These are phyloP conservation scores for Neosilurus mollespiculum DNA, from an alignment of 2,797 vertebrate species.

Conservation along the genomic window DNA sequence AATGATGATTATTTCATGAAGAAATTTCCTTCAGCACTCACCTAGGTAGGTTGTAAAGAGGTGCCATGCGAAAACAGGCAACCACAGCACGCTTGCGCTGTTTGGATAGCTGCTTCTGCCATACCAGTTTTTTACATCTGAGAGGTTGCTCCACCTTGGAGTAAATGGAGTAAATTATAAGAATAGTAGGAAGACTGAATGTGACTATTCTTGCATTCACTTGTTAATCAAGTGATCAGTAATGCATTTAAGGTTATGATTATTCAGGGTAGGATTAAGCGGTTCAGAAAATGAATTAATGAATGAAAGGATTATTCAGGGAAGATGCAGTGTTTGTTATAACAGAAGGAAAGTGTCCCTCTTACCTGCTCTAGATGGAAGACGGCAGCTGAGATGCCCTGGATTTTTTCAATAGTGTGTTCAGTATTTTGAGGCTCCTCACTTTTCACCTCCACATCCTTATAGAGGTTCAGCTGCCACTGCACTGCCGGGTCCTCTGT, in stretches of 20 bases:
- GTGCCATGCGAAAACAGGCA: slow-evolving; percentile 98
- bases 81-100: slow-evolving; percentile 97
- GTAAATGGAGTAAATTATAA: not conserved
- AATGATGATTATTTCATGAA: slow-evolving; percentile 10
- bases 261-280: too few species aligned
- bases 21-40: slow-evolving; percentile 56
- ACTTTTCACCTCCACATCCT: slow-evolving; percentile 82
- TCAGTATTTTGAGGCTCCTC: slow-evolving; percentile 83
- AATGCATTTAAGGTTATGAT: too few species aligned
- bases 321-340: not conserved
- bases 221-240: not conserved
- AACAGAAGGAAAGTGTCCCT: not conserved
- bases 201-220: not conserved
- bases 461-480: slow-evolving; percentile 98
- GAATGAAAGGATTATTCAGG: slow-evolving; percentile 21
- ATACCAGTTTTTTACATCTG: slow-evolving; percentile 91
- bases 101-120: slow-evolving; percentile 94
- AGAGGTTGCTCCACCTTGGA: slow-evolving; percentile 91
- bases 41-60: slow-evolving; percentile 96
- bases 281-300: too few species aligned
- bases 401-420: slow-evolving; percentile 85
- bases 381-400: slow-evolving; percentile 93
- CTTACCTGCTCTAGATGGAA: slow-evolving; percentile 93
- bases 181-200: not conserved
- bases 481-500: slow-evolving; percentile 94